Percentiles rank a stretch among this genome's conserved stretches.
phyloP scores from a whole-genome alignment of 2,113 vertebrate species.

The Perca schrenkii region DNA sequence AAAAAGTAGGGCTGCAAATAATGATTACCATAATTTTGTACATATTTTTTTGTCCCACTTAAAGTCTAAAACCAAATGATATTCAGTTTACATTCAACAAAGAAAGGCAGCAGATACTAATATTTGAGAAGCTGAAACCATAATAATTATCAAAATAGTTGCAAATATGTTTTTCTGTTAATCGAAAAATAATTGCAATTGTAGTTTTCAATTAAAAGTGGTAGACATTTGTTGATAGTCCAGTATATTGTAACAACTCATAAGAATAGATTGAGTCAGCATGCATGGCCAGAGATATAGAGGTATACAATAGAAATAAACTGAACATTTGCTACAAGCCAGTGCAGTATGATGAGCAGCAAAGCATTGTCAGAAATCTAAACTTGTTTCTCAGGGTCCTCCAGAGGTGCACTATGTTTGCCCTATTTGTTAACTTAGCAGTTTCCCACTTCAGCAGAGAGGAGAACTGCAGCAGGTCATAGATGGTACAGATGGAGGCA shows the following conservation, averaged over 20 bases:
- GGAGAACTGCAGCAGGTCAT: constrained; percentile 40
- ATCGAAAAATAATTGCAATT: not conserved
- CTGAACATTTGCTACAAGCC: not conserved
- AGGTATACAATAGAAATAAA: not conserved
- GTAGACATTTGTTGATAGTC: not conserved
- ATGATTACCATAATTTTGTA: not conserved
- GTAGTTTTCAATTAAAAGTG: not conserved
- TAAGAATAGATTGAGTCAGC: not conserved
- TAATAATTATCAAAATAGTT: not conserved
- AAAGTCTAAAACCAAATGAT: constrained; percentile 4
- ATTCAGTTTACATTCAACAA: not conserved
- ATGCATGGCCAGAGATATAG: not conserved
- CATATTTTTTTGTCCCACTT: not conserved
- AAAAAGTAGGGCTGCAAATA: not conserved
- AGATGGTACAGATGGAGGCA: constrained; percentile 60
- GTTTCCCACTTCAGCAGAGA: constrained; percentile 3
- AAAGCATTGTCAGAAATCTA: not conserved
- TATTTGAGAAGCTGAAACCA: not conserved
- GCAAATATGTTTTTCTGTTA: not conserved
- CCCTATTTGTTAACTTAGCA: not conserved
- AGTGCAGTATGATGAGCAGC: not conserved
- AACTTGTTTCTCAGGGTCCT: not conserved
- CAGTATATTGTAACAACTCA: not conserved
- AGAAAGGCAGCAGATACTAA: not conserved
- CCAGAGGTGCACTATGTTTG: not conserved